Evolutionary conservation across 1,140 invertebrate species (phyloP), one percentile per base, ranked within the genome.

Genomic region (Chironomus striatipennis): DNA sequence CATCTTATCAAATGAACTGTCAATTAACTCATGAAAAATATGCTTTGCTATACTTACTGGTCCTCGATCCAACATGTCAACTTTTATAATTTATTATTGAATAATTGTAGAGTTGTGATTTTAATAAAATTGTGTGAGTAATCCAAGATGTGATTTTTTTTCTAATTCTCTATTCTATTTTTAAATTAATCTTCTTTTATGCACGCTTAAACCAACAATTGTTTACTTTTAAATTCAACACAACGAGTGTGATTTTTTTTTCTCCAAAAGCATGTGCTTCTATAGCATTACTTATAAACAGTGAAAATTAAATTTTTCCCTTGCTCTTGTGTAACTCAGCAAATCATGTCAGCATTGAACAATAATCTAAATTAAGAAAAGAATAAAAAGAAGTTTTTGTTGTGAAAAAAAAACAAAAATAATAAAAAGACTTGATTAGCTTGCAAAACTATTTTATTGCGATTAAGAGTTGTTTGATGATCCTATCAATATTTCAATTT

Each of bases 1-100:
- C 24, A 34, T 34, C 24, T 34, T 34, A 34, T 34, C 24, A 34
- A 1, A 34, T 34, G 24, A 15, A 42, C 21, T 73, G 21, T 73
- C 73, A 73, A 34, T 34, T 34, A 34, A 5, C 1, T 34, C 24
- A 34, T 34, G 24, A 34, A 34, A 2, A 34, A 34, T 34, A 34
- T 34, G 24, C 5, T 34, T 34, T 34, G 24, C 5, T 7, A 57
- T 74, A 74, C 73, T 74, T 47, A 74, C 73, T 21, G 73, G 73
- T 42, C 42, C 73, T 17, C 73, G 73, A 74, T 74, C 73, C 73
- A 74, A 57, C 73, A 74, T 74, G 24, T 34, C 24, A 34, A 34
- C n/a, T 74, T 74, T 24, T 8, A 8, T 34, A 73, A 73, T 15
- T 34, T 73, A 15, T 34, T 15, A 5, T 34, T 34, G 24, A 34